Evolutionary conservation across 1,140 invertebrate species (phyloP), one percentile per base, ranked within the genome.

Genomic region (Hermetia illucens): DNA sequence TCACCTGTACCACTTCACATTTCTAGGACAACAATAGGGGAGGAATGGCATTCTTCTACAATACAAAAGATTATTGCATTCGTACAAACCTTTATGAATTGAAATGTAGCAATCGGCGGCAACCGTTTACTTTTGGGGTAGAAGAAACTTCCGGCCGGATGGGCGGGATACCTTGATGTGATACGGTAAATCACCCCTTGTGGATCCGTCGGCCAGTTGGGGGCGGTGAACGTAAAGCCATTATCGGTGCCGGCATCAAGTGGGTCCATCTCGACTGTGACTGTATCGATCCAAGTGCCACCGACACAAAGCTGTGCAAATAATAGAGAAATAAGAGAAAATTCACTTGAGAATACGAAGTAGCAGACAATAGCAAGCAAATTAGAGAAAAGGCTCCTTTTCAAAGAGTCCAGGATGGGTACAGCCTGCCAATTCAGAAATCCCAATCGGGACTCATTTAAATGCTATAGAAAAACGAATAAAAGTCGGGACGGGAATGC

Each of bases 211-310:
- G 82, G 79, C 77, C 86, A 89, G 64, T 95, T 93, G 21, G 86
- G 84, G 20, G 91, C 89, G 41, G 91, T 95, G 61, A 97, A 98
- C 36, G 91, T 92, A 58, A 92, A 85, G 1, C 94, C 93, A 63
- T 92, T 91, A 68, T 97, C 92, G 20, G 90, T 95, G 30, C 94
- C 94, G 17, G 91, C 93, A 66, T 98, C 94, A 51, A 93, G 71
- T 15, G 93, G 93, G 64, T 88, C 86, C 52, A 93, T 76, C 70
- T 96, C 88, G 35, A 97, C 81, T 19, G 82, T 87, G 35, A 92
- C 79, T 32, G 81, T 82, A 54, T 94, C 88, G 25, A 90, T 69
- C 92, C 94, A 98, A 44, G 88, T 90, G 41, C 89, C 92, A 53
- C 95, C 84, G 9, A 85, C 77, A 61, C 94, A 98, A 2, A 98